phyloP scores from a whole-genome alignment of 2,888 invertebrate species.

The Adineta ricciae region DNA sequence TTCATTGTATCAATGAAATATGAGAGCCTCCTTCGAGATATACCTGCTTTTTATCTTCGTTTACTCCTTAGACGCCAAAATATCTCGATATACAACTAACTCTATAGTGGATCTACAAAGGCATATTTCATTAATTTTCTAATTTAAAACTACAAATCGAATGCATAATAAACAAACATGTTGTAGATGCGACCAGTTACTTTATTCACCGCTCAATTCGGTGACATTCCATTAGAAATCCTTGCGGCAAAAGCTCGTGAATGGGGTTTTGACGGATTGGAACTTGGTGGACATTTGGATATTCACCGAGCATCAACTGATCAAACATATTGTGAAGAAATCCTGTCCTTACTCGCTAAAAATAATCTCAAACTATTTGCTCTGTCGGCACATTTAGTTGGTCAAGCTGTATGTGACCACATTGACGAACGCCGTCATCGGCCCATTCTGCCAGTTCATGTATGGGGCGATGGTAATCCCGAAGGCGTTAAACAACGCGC shows the following conservation, averaged over 20 bases:
- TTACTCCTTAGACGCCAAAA: background rate
- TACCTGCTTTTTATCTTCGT: background rate
- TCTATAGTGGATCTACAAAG: too few relatives aligned
- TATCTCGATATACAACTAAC: too few relatives aligned
- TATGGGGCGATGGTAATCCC: background rate
- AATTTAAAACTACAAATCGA: too few relatives aligned
- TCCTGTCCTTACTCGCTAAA: background rate
- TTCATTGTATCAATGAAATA: background rate
- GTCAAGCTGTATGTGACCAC: conserved; percentile 20
- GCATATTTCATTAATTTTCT: too few relatives aligned
- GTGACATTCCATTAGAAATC: background rate
- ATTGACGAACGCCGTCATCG: conserved; percentile 18
- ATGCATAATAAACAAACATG: background rate
- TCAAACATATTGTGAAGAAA: background rate
- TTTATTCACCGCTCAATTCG: background rate
- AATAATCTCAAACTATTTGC: background rate
- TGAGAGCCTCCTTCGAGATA: background rate
- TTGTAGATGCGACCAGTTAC: conserved; percentile 6
- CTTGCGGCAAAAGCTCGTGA: background rate
- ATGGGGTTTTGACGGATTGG: background rate
- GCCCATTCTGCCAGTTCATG: background rate
- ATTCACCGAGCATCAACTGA: background rate
- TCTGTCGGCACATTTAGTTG: background rate
- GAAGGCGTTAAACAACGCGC: background rate
- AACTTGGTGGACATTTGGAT: conserved; percentile 5